Evolutionary conservation across 2,113 vertebrate genomes (phyloP), one percentile per base, ranked within the genome.

Genomic region (Syngnathus floridae): DNA sequence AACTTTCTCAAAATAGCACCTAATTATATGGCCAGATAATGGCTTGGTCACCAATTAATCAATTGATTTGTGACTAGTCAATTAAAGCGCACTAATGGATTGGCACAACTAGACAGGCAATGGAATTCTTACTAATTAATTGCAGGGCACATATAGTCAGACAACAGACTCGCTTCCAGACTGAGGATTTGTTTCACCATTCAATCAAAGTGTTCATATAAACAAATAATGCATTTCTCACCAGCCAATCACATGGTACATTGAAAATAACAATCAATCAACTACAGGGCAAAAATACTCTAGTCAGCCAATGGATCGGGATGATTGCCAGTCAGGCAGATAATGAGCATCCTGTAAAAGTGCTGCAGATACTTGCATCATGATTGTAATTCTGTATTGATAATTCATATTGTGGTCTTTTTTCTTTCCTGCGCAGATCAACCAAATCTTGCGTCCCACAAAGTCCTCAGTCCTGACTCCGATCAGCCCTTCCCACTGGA

Each of bases 401-500:
- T 12, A 40, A 21, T 40, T 5, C 4, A 59, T 40, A 55, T 16
- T 22, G n/a, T 55, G 36, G 12, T 56, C 1, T 43, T 26, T 43
- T 21, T n/a, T 7, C 49, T 1, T 1, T 31, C 49, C 4, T 37
- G 2, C 70, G 82, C 89, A 99, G 97, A 97, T 95, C 94, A 96
- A 87, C 90, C 93, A 81, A 90, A 88, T 90, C 90, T 91, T 38
- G 76, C 85, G 48, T 74, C 93, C 73, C 94, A 93, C 90, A 94
- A 95, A 91, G 91, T 90, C 86, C 91, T 85, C 93, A 91, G 88
- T 87, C 90, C 93, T 75, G 88, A 90, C 70, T 86, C 93, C 72
- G 91, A 91, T 90, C 91, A 93, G 84, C 80, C 88, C 67, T 98
- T 93, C 84, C 88, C 90, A 66, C 84, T 92, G 87, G 92, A 90